These are phyloP conservation scores for Megalops atlanticus DNA, from an alignment of 2,113 vertebrate genomes.

Conservation along the genomic window DNA sequence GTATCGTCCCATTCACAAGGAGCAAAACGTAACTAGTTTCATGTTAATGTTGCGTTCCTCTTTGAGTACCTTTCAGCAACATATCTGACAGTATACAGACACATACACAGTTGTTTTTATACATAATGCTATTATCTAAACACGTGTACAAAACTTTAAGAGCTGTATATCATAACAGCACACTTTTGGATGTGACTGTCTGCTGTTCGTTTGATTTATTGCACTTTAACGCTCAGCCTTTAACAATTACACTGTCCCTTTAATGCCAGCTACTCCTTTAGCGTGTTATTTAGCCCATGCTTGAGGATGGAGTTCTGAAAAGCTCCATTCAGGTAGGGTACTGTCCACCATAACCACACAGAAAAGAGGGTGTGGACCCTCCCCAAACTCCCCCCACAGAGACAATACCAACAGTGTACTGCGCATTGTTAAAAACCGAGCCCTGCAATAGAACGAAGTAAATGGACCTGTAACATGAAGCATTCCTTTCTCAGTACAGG, in stretches of 20 bases:
- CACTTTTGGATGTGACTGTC: neutral
- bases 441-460: neutral
- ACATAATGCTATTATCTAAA: no score
- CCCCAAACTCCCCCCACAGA: neutral
- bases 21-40: neutral
- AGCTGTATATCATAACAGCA: neutral
- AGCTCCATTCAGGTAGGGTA: neutral
- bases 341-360: neutral
- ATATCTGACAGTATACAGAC: neutral
- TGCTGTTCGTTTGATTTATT: constrained; percentile 12
- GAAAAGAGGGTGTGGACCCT: neutral
- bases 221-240: constrained; percentile 10
- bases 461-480: neutral
- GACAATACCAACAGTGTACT: neutral
- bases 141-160: neutral
- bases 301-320: neutral
- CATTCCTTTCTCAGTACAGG: neutral
- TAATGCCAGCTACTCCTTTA: neutral
- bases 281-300: neutral
- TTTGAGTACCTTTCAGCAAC: neutral
- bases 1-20: neutral
- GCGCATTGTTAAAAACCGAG: neutral
- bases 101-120: no score
- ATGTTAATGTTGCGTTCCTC: neutral
- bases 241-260: neutral